phyloP scores from a whole-genome alignment of 2,888 invertebrate species.

The Opisthograptis luteolata region DNA sequence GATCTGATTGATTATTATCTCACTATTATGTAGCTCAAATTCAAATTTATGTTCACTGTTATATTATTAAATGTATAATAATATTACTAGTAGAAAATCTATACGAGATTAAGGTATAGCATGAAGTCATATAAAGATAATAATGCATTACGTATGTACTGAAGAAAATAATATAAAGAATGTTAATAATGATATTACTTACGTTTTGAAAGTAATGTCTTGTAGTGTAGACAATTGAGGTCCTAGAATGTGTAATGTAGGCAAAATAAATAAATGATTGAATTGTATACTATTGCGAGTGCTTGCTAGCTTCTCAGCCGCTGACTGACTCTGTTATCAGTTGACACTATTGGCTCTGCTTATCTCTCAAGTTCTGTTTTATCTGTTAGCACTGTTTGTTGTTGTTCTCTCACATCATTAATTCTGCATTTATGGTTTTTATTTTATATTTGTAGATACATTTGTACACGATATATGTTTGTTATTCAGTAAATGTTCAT shows the following conservation, averaged over 20 bases:
- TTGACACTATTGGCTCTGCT: conserved; percentile 45
- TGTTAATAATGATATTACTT: conserved; percentile 21
- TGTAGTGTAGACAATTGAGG: conserved; percentile 15
- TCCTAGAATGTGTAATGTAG: conserved; percentile 10
- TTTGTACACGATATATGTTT: conserved; percentile 29
- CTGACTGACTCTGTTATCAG: conserved; percentile 51
- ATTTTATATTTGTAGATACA: conserved; percentile 5
- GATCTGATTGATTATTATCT: conserved; percentile 24
- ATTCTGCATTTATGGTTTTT: conserved; percentile 46
- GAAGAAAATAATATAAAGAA: neutral
- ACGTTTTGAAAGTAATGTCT: conserved; percentile 21
- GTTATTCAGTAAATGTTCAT: conserved; percentile 28
- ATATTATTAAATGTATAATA: conserved; percentile 29
- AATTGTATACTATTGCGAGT: conserved; percentile 24
- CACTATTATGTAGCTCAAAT: conserved; percentile 16
- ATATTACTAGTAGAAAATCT: conserved; percentile 20
- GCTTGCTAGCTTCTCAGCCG: conserved; percentile 30
- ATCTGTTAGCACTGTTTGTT: conserved; percentile 38
- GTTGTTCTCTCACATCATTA: conserved; percentile 39
- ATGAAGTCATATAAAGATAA: conserved; percentile 4
- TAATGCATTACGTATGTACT: conserved; percentile 9
- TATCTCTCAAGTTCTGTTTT: conserved; percentile 39
- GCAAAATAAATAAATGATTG: conserved; percentile 31
- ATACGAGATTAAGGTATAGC: conserved; percentile 5
- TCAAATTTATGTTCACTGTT: conserved; percentile 23